Percentiles rank a stretch among this genome's conserved stretches.
Conservation (phyloP, 2,888 invertebrate genomes). For the Sipha maydis region DNA sequence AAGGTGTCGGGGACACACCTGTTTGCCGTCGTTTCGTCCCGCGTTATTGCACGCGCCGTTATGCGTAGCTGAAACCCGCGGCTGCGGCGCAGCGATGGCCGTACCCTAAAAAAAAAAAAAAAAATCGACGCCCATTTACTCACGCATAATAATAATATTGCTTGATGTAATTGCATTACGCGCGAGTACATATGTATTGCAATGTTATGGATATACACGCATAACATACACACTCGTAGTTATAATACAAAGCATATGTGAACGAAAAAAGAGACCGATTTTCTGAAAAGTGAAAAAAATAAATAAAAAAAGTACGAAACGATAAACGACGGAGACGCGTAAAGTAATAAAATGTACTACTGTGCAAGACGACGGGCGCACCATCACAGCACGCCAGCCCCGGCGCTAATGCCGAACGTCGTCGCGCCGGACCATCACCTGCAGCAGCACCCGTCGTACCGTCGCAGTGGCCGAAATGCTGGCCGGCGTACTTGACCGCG, state of each 20-base stretch:
- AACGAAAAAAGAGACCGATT: neutral
- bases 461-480: conserved; percentile 29
- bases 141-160: neutral
- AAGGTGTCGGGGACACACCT: conserved; percentile 56
- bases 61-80: conserved; percentile 5
- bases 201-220: neutral
- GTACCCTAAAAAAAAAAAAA: conserved; percentile 32
- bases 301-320: neutral
- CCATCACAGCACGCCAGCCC: neutral
- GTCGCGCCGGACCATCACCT: neutral
- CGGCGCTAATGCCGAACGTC: neutral
- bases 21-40: conserved; percentile 33
- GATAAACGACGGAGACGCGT: neutral
- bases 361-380: neutral
- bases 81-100: neutral
- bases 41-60: conserved; percentile 38
- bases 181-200: neutral
- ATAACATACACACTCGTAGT: neutral
- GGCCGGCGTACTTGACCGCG: conserved; percentile 50
- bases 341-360: conserved; percentile 14
- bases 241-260: neutral
- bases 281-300: neutral
- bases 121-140: conserved; percentile 34
- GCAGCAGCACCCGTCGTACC: neutral
- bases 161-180: neutral